Percentiles rank a stretch among this genome's conserved stretches.
Evolutionary conservation across 1,140 invertebrate genomes (phyloP).

Genomic region (Drosophila sulfurigaster): DNA sequence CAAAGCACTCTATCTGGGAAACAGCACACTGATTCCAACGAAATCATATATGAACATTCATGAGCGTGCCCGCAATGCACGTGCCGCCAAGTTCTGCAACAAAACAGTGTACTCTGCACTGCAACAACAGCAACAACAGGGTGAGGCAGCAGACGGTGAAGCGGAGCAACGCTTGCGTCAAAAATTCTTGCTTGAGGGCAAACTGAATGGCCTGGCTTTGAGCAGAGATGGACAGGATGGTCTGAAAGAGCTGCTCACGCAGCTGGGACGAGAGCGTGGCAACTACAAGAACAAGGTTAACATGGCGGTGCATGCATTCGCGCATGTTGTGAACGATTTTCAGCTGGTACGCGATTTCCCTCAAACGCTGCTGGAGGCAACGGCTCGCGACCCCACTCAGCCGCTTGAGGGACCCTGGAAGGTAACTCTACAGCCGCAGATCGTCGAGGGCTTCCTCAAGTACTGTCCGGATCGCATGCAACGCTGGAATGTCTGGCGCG

Average conservation of each 20-base stretch:
- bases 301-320: slow-evolving; percentile 88
- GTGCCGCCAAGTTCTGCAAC: slow-evolving; percentile 89
- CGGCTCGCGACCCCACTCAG: slow-evolving; percentile 88
- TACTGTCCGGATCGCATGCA: slow-evolving; percentile 92
- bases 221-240: slow-evolving; percentile 79
- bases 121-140: slow-evolving; percentile 80
- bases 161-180: slow-evolving; percentile 89
- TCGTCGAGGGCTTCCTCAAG: slow-evolving; percentile 91
- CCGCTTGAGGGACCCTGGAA: slow-evolving; percentile 91
- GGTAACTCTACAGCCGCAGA: slow-evolving; percentile 89
- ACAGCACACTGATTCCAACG: slow-evolving; percentile 91
- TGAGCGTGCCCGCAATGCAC: slow-evolving; percentile 89
- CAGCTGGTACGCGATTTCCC: slow-evolving; percentile 91
- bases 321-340: slow-evolving; percentile 89
- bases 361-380: slow-evolving; percentile 88
- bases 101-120: slow-evolving; percentile 89
- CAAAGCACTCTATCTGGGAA: slow-evolving; percentile 93
- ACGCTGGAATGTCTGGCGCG: slow-evolving; percentile 94
- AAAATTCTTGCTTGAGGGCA: slow-evolving; percentile 93
- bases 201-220: slow-evolving; percentile 91
- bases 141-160: slow-evolving; percentile 54
- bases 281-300: slow-evolving; percentile 89
- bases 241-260: slow-evolving; percentile 86
- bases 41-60: slow-evolving; percentile 91
- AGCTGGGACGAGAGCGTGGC: slow-evolving; percentile 86